These are phyloP conservation scores for Tenualosa ilisha DNA, from an alignment of 2,797 vertebrate species.

Conservation along the genomic window DNA sequence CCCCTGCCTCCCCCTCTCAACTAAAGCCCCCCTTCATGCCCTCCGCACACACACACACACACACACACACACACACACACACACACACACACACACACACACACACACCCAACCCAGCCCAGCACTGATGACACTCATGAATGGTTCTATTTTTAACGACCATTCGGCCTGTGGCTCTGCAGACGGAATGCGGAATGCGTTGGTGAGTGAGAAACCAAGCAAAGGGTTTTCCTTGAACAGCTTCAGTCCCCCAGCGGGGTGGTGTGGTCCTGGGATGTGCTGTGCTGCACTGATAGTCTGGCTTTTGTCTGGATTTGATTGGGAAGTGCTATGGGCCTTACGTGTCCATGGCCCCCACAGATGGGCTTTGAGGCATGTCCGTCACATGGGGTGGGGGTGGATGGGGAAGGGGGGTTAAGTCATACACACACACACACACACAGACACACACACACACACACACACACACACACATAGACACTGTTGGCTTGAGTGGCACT, in stretches of 20 bases:
- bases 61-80: too few species aligned
- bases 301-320: slow-evolving; percentile 24
- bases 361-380: slow-evolving; percentile 40
- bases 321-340: slow-evolving; percentile 25
- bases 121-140: background rate
- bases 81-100: too few species aligned
- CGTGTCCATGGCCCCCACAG: slow-evolving; percentile 29
- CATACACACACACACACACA: slow-evolving; percentile 11
- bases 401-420: background rate
- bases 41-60: too few species aligned
- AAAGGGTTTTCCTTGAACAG: background rate
- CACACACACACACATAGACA: slow-evolving; percentile 11
- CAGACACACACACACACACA: slow-evolving; percentile 12
- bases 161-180: background rate
- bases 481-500: slow-evolving; percentile 20
- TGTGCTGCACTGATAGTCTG: slow-evolving; percentile 5
- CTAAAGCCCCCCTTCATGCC: background rate
- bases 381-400: slow-evolving; percentile 26
- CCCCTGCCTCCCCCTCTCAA: background rate
- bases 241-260: background rate
- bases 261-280: background rate
- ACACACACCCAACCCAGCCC: too few species aligned
- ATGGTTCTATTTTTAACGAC: slow-evolving; percentile 12
- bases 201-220: background rate
- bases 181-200: background rate